Evolutionary conservation across 2,113 vertebrate species (phyloP), one percentile per base, ranked within the genome.

Genomic region (Stictonetta naevosa): DNA sequence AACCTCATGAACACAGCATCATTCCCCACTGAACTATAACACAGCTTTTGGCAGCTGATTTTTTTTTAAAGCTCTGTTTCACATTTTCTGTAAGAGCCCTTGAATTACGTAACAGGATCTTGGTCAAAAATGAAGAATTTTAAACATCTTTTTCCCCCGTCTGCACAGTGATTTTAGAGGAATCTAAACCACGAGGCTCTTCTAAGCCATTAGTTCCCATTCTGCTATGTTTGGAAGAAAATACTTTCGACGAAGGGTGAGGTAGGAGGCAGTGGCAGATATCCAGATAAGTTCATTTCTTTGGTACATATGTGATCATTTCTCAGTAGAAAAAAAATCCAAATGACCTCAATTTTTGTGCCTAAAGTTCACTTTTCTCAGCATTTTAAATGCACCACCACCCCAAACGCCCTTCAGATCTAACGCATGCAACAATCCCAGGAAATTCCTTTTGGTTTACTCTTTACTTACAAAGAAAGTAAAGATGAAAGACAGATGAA

Each of bases 371-470:
- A 36, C 38, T 93, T 92, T 95, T 80, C 82, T 89, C 59, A 93
- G 22, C 50, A 63, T 88, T 94, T 92, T 90, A 95, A 96, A 94
- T 55, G 79, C 38, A 82, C 28, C 73, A 81, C 58, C 33, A 5
- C 73, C 85, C 75, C 62, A 76, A 95, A 92, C 56, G 33, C 73
- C 92, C 87, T 86, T 96, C 91, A 94, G 69, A 95, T 90, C 90
- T 71, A 82, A 95, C 72, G 84, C 33, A 78, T 34, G 60, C 89
- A 97, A 94, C 94, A 95, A 96, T 86, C 87, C 95, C 95, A 95
- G 95, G 96, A 96, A 96, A 96, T 95, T 92, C 94, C 91, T 95
- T 96, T 92, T 78, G 93, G 88, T 93, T 96, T 95, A 92, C 89
- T 89, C 86, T 88, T 80, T 63, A 87, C 83, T 96, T 93, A 80